Evolutionary conservation across 2,888 invertebrate genomes (phyloP).

Genomic region (Ormia ochracea): DNA sequence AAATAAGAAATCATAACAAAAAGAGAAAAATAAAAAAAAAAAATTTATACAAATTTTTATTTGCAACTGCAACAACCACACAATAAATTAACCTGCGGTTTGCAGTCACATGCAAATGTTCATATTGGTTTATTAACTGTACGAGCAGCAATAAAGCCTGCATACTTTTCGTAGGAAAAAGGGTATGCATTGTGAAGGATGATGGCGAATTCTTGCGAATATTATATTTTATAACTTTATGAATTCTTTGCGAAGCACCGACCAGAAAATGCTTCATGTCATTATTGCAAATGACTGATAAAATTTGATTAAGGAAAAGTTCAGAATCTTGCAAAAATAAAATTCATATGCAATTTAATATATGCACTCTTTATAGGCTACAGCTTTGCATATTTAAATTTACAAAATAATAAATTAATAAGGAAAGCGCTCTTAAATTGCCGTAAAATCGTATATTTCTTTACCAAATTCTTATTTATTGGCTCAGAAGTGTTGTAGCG

Average conservation of each 20-base stretch:
- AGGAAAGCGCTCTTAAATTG: too few species aligned
- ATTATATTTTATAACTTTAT: not conserved
- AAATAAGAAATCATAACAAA: conserved; percentile 1
- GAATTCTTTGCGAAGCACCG: not conserved
- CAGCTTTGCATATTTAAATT: too few species aligned
- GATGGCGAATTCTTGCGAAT: not conserved
- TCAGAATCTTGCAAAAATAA: not conserved
- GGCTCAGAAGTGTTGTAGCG: too few species aligned
- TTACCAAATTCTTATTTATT: too few species aligned
- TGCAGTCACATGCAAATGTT: conserved; percentile 41
- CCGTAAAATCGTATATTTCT: too few species aligned
- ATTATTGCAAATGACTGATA: not conserved
- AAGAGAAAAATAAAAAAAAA: not conserved
- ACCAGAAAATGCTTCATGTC: not conserved
- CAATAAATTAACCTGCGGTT: conserved; percentile 58
- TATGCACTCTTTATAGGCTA: too few species aligned
- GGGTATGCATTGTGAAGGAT: not conserved
- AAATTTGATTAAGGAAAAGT: conserved; percentile 6
- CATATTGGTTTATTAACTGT: conserved; percentile 48
- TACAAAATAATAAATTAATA: too few species aligned
- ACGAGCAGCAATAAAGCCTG: not conserved
- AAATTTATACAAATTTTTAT: not conserved
- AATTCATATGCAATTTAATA: too few species aligned
- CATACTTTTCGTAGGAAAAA: not conserved
- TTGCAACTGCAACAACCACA: conserved; percentile 40